Percentiles rank a stretch among this genome's conserved stretches.
Conservation (phyloP, 2,888 invertebrate species). For the Adela reaumurella region DNA sequence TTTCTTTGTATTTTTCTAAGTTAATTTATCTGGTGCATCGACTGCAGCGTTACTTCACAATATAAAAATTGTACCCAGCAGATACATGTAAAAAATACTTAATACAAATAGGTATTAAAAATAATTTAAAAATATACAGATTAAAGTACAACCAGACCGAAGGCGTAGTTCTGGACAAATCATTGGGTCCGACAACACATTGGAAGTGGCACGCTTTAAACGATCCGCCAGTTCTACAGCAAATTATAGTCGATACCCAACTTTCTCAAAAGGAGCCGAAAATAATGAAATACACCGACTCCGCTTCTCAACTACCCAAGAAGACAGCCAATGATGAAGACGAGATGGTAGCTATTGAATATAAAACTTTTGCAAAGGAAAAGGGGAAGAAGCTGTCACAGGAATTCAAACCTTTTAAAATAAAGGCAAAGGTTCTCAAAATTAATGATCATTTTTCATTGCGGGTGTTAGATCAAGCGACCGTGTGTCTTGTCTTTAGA, state of each 20-base stretch:
- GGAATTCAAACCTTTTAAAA: conserved; percentile 41
- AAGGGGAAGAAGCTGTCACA: conserved; percentile 36
- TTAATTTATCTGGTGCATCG: too few species aligned
- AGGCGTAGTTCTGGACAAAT: conserved; percentile 38
- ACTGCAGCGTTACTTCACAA: too few species aligned
- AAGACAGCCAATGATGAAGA: conserved; percentile 26
- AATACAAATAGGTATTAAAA: too few species aligned
- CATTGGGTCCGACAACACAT: conserved; percentile 36
- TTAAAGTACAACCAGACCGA: conserved; percentile 48
- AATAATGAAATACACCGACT: conserved; percentile 27
- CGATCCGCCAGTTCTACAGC: conserved; percentile 41
- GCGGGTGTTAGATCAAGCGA: conserved; percentile 38
- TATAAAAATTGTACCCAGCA: too few species aligned
- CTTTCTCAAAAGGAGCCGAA: conserved; percentile 35
- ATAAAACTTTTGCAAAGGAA: conserved; percentile 42
- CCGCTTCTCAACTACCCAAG: conserved; percentile 10
- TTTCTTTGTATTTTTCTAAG: too few species aligned
- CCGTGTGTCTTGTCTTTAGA: conserved; percentile 33
- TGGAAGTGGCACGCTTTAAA: conserved; percentile 50
- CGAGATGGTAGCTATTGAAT: conserved; percentile 45
- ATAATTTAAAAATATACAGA: too few species aligned
- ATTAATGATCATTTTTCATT: conserved; percentile 44
- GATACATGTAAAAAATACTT: too few species aligned
- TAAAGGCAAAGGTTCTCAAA: conserved; percentile 44
- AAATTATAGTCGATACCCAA: conserved; percentile 46